Conservation (phyloP, 2,888 invertebrate genomes). For the Rhingia campestris region DNA sequence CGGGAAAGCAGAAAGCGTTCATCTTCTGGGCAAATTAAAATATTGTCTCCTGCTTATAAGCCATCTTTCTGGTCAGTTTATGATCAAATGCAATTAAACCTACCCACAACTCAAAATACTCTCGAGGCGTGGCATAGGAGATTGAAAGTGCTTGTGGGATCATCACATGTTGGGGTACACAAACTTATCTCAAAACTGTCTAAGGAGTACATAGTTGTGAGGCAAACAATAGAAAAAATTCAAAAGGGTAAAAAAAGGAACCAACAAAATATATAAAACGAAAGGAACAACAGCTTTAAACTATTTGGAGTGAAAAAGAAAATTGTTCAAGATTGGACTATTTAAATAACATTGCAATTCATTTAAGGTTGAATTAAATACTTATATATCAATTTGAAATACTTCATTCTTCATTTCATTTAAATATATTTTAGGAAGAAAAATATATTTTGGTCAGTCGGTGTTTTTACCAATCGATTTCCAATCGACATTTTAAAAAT, state of each 20-base stretch:
- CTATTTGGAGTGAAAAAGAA: slow-evolving; percentile 19
- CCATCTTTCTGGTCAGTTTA: slow-evolving; percentile 13
- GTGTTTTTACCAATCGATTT: too few species aligned
- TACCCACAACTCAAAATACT: not conserved
- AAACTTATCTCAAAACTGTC: slow-evolving; percentile 6
- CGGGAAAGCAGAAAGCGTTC: not conserved
- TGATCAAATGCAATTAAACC: slow-evolving; percentile 12
- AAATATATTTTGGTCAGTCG: too few species aligned
- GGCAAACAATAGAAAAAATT: slow-evolving; percentile 13
- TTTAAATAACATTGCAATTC: slow-evolving; percentile 14
- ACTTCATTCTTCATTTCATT: not conserved
- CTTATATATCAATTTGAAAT: slow-evolving; percentile 8
- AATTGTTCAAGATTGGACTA: not conserved
- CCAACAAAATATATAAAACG: slow-evolving; percentile 11
- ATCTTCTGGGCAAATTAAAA: slow-evolving; percentile 5
- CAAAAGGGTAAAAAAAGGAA: slow-evolving; percentile 11
- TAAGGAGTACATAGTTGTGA: slow-evolving; percentile 4
- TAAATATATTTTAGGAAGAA: slow-evolving; percentile 2
- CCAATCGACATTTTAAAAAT: too few species aligned
- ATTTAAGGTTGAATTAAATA: slow-evolving; percentile 20
- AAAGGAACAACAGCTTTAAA: slow-evolving; percentile 8
- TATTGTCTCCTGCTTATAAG: slow-evolving; percentile 6
- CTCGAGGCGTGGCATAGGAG: not conserved
- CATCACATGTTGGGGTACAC: slow-evolving; percentile 4
- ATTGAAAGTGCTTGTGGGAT: slow-evolving; percentile 4